Evolutionary conservation across 1,140 invertebrate genomes (phyloP).

Genomic region (Kradibia gibbosae): DNA sequence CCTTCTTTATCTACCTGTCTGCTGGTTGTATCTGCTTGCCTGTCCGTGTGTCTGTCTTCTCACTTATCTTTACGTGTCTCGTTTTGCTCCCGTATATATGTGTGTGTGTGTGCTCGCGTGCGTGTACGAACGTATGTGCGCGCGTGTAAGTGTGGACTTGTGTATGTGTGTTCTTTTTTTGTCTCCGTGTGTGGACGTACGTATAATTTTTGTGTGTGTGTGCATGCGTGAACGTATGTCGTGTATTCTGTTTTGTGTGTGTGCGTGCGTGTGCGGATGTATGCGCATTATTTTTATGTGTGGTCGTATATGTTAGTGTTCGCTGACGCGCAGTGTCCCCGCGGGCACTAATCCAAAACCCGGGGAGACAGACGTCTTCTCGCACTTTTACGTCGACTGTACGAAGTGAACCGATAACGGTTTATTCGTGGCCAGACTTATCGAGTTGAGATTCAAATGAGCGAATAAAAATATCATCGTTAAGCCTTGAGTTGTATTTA

Average conservation of each 20-base stretch:
- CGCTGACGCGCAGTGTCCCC: neutral
- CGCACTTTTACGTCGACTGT: neutral
- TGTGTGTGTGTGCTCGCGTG: neutral
- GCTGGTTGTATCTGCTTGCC: too few relatives aligned
- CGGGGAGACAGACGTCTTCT: neutral
- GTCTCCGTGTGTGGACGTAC: neutral
- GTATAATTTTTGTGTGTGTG: neutral
- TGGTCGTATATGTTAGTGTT: too few relatives aligned
- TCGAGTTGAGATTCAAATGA: neutral
- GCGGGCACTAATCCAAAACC: neutral
- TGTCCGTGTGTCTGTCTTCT: too few relatives aligned
- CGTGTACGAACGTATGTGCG: too few relatives aligned
- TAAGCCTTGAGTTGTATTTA: constrained; percentile 6
- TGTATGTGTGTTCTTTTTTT: too few relatives aligned
- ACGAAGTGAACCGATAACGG: neutral
- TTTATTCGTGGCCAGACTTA: neutral
- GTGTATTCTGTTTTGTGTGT: too few relatives aligned
- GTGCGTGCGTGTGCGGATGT: too few relatives aligned
- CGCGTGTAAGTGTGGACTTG: too few relatives aligned
- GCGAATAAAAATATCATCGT: neutral
- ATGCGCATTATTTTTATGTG: too few relatives aligned
- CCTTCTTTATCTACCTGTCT: too few relatives aligned
- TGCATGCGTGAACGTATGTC: neutral
- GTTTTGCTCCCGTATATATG: neutral
- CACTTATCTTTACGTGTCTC: neutral